phyloP scores from a whole-genome alignment of 2,888 invertebrate species.

The Drosophila emarginata region DNA sequence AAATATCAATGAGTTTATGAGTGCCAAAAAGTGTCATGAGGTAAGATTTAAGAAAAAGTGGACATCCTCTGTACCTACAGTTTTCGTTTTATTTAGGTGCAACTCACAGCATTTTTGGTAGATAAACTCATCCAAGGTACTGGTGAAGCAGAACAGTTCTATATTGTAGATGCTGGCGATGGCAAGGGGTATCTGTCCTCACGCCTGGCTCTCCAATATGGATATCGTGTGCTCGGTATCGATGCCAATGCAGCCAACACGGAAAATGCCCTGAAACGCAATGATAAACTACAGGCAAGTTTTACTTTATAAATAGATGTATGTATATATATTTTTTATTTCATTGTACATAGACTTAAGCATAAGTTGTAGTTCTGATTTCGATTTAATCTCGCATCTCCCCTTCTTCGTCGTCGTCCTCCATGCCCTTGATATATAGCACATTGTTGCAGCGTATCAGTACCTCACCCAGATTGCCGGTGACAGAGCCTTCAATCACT shows the following conservation, averaged over 20 bases:
- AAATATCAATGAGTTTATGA: slow-evolving; percentile 88
- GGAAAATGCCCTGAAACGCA: slow-evolving; percentile 85
- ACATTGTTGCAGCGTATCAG: slow-evolving; percentile 98
- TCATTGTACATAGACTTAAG: slow-evolving; percentile 32
- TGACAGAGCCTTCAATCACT: slow-evolving; percentile 94
- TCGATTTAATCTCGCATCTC: slow-evolving; percentile 87
- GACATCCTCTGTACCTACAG: accelerated
- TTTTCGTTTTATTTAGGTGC: slow-evolving; percentile 83
- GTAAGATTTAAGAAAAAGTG: slow-evolving; percentile 76
- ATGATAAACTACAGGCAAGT: slow-evolving; percentile 78
- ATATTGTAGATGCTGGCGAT: slow-evolving; percentile 93
- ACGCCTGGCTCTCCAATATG: slow-evolving; percentile 87
- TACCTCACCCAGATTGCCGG: slow-evolving; percentile 97
- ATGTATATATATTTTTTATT: slow-evolving; percentile 46
- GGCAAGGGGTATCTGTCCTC: slow-evolving; percentile 94
- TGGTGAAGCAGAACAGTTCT: slow-evolving; percentile 41
- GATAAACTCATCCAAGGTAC: slow-evolving; percentile 82
- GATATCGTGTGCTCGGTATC: slow-evolving; percentile 89
- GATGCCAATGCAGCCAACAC: slow-evolving; percentile 89
- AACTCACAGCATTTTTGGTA: slow-evolving; percentile 86
- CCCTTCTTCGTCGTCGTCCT: slow-evolving; percentile 98
- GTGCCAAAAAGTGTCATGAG: slow-evolving; percentile 91
- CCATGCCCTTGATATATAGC: slow-evolving; percentile 95
- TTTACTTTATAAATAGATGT: slow-evolving; percentile 50
- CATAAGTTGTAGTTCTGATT: slow-evolving; percentile 9